Base-by-base conservation (phyloP, 2,888 invertebrate species). In the Tetrapedia diversipes region DNA sequence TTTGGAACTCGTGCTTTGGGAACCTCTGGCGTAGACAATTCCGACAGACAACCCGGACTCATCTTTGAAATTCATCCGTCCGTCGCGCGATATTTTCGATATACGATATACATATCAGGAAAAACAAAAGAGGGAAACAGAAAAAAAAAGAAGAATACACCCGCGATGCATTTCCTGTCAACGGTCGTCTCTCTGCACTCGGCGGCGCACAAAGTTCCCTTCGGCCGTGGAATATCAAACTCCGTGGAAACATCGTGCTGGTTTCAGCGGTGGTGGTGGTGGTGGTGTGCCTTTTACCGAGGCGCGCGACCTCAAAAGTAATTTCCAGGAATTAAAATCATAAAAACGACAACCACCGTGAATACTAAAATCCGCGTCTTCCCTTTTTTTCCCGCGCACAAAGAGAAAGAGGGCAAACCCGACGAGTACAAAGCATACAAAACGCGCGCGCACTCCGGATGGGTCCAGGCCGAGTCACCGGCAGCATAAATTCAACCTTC, bases 281-380 rank as follows among this genome's bases (percentile, higher is more conserved):
- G n/a, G n/a, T 3, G 53, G 57, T 22, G 29, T 39, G n/a, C 59
- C 54, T 56, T 75, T 64, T 63, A 41, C 66, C 78, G 34, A 45
- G 41, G 37, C 32, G 64, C 47, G 66, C 64, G 47, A 63, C 63
- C 68, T 63, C 76, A 57, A 81, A 74, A 81, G 70, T 67, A 74
- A 75, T 59, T 85, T 86, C 83, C 78, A 84, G 74, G 84, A 88
- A 86, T 88, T 86, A 83, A 86, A 88, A 88, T 87, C 82, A 79
- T 88, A 87, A 88, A 87, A 82, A 79, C 77, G 76, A 65, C 71
- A 71, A 61, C 72, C 67, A 64, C 32, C 53, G 71, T 70, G 85
- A 86, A 86, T 86, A 86, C 85, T 67, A 80, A 82, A 86, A 79
- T 74, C 77, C 57, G 47, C 66, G 60, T 66, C 54, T 65, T 74